These are phyloP conservation scores for Myanophis thanlyinensis DNA, from an alignment of 2,113 vertebrate species.

Conservation along the genomic window DNA sequence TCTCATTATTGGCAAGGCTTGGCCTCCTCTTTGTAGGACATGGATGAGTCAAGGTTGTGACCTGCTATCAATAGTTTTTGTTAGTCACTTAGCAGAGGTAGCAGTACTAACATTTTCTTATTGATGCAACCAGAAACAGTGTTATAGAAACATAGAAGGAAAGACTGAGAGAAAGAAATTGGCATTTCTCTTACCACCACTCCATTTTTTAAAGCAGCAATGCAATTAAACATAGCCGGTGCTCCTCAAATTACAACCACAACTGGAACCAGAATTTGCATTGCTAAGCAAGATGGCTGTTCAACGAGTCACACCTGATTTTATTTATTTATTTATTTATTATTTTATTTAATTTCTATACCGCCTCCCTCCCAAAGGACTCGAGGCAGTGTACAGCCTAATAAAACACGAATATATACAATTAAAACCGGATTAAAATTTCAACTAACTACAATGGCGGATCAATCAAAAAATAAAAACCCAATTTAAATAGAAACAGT, in stretches of 20 bases:
- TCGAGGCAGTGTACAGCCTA: no score
- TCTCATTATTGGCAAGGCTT: not conserved
- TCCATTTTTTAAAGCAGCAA: not conserved
- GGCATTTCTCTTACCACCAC: not conserved
- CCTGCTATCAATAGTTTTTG: not conserved
- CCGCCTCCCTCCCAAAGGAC: no score
- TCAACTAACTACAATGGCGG: no score
- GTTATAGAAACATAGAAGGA: not conserved
- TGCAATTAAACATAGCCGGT: not conserved
- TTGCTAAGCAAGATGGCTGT: not conserved
- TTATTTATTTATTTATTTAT: no score
- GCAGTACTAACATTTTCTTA: not conserved
- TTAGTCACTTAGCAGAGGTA: not conserved
- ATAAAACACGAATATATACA: no score
- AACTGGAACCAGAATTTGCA: not conserved
- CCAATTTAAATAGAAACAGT: no score
- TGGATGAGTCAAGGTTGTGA: not conserved
- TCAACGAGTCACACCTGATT: not conserved
- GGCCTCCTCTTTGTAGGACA: not conserved
- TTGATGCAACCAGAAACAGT: not conserved
- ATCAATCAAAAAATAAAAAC: no score
- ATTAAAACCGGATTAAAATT: no score
- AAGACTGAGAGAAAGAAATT: not conserved
- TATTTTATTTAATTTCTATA: no score
- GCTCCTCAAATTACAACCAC: not conserved